Base-by-base conservation (phyloP, 2,113 vertebrate genomes). In the Fukomys damarensis region DNA sequence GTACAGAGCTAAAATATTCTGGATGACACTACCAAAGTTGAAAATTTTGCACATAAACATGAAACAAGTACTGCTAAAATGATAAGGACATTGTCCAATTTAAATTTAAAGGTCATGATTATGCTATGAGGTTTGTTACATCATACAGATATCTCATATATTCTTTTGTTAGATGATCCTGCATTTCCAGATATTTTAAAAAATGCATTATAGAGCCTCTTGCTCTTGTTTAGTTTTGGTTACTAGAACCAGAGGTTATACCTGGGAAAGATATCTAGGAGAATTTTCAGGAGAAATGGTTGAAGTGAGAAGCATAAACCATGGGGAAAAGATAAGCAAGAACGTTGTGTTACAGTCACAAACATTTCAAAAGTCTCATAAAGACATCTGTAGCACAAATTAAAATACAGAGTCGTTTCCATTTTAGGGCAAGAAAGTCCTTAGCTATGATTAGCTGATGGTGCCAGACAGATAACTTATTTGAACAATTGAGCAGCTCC, bases 1-100 rank as follows among this genome's bases (percentile, higher is more conserved):
- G 87, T 61, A 6, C 26, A 95, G 41, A 86, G 7, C 54, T 96
- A 56, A 24, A 91, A 46, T 91, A 90, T 54, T 85, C 87, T 54
- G 54, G 32, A 56, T 7, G 87, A 85, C 46, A 65, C 0, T 70
- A 16, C 19, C 26, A n/a, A 96, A 79, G 56, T 76, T 91, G 87
- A 80, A 38, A 66, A 38, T 76, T 61, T 89, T 87, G 46, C 59
- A 81, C 3, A 41, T 70, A 10, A 83, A 43, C 1, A 65, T 93
- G 49, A 20, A 90, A 85, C 4, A 72, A 49, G 35, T 88, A 65
- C 11, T 72, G 79, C 19, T 77, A 89, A 96, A 89, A 6, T 38
- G 52, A 7, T 68, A 38, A 30, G 0, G 12, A 83, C 65, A 61
- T 84, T 61, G 43, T 82, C 32, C 54, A 92, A 82, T 70, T 66